Base-by-base conservation (phyloP, 2,797 vertebrate genomes). In the Gastrophryne carolinensis region DNA sequence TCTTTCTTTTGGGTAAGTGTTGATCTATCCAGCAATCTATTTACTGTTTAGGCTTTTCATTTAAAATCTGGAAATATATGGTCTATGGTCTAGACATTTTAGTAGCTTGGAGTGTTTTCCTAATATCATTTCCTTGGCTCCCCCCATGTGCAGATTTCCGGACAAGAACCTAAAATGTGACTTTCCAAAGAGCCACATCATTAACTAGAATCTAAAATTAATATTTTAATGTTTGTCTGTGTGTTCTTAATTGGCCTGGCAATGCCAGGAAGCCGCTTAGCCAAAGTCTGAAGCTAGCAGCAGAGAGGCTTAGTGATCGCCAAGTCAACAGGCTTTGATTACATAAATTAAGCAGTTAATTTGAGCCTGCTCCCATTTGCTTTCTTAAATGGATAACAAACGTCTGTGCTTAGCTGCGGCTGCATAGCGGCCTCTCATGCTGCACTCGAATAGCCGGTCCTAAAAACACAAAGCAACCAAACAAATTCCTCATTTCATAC, bases 341-440 rank as follows among this genome's bases (percentile, higher is more conserved):
- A 39, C 4, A 76, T 79, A 72, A 63, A 21, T 78, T 49, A 81
- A 79, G 27, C 30, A 12, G 13, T 72, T 74, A 69, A 66, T 80
- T 79, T 73, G 78, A 81, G 79, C 81, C 54, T 67, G 71, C 52
- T 15, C 32, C 82, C 82, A 83, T 85, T 78, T 80, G 82, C 56
- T 78, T 66, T 80, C 70, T 79, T 74, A 81, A 73, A 83, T 82
- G 78, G 67, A 75, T 81, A 57, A 52, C 80, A 79, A 72, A 80
- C 79, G 50, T 67, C 74, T 73, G 50, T 49, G 44, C 60, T 74
- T 1, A 52, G 52, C 50, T 77, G 75, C 50, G 9, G 81, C 81
- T 78, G 81, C 81, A 60, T 34, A 53, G 79, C 83, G 75, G 21
- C 79, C 58, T 83, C 80, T 79, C 82, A 83, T 72, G 81, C 72